phyloP scores from a whole-genome alignment of 1,140 invertebrate species.

The Platyscapa corneri region DNA sequence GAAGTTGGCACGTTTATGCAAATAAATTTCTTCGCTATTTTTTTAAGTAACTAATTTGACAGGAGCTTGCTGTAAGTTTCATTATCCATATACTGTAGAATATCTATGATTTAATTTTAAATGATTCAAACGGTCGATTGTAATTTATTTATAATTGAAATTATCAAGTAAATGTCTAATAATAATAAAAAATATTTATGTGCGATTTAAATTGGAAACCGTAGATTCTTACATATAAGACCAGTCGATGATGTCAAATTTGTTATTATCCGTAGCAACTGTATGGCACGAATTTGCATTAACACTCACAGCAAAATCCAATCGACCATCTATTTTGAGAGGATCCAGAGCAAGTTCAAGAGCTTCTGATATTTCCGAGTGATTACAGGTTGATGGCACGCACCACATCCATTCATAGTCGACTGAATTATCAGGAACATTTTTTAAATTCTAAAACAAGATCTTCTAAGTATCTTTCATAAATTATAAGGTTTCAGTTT shows the following conservation, averaged over 20 bases:
- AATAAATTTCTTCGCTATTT: no score
- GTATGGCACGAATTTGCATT: slow-evolving; percentile 59
- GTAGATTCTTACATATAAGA: slow-evolving; percentile 60
- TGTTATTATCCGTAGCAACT: slow-evolving; percentile 37
- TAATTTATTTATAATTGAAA: no score
- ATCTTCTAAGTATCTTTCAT: no score
- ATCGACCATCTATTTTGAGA: slow-evolving; percentile 57
- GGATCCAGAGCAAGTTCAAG: slow-evolving; percentile 60
- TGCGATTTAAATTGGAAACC: neutral
- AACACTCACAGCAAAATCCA: slow-evolving; percentile 60
- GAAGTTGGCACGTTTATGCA: no score
- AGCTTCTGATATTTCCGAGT: slow-evolving; percentile 57
- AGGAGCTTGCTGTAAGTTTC: no score
- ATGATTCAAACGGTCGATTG: no score
- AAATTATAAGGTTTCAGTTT: no score
- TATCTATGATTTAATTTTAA: no score
- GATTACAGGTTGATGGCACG: slow-evolving; percentile 63
- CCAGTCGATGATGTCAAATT: slow-evolving; percentile 59
- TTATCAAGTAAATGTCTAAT: neutral
- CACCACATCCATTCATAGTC: slow-evolving; percentile 66
- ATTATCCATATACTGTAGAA: no score
- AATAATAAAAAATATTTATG: neutral
- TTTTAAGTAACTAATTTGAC: no score
- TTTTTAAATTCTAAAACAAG: slow-evolving; percentile 54
- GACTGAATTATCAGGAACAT: slow-evolving; percentile 49